Evolutionary conservation across 2,797 vertebrate genomes (phyloP), one percentile per base, ranked within the genome.

Genomic region (Artibeus lituratus): DNA sequence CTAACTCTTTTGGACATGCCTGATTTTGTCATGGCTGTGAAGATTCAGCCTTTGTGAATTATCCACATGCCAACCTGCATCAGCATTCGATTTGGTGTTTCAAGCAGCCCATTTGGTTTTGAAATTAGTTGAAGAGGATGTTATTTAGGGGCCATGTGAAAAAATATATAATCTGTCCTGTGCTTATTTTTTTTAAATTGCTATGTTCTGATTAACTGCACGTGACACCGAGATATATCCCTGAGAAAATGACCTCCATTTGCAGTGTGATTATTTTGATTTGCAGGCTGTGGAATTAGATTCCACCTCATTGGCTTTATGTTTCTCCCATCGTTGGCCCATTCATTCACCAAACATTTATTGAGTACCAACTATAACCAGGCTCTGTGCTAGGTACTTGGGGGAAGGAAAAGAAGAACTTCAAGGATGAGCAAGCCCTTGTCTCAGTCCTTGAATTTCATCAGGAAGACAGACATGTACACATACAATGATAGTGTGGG

Each of bases 301-400:
- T 97, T 97, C 90, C 90, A 91, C 97, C 90, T 97, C 96, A 96
- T 92, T 98, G 96, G 95, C 95, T 97, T 97, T 96, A 96, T 96
- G 80, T 91, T 91, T 94, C 93, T 84, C 83, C 87, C 53, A 88
- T 73, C 37, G 1, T 91, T 92, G 87, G 80, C 91, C 94, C 94
- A 90, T 91, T 91, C 78, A 88, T 67, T 95, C 86, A 73, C 94
- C 96, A 96, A 97, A 96, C 91, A 91, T 96, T 97, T 97, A 96
- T 91, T 91, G 95, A 97, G 76, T 86, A 94, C 91, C 93, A 91
- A 76, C 84, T 90, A 47, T 44, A 87, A 10, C 57, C 87, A 89
- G 81, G 77, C n/a, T 80, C 80, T 19, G 11, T 26, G 70, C 42
- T 55, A 70, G 70, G 86, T 94, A 59, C 53, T 70, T 65, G 19